Evolutionary conservation across 2,113 vertebrate species (phyloP), one percentile per base, ranked within the genome.

Genomic region (Daphoenositta chrysoptera): DNA sequence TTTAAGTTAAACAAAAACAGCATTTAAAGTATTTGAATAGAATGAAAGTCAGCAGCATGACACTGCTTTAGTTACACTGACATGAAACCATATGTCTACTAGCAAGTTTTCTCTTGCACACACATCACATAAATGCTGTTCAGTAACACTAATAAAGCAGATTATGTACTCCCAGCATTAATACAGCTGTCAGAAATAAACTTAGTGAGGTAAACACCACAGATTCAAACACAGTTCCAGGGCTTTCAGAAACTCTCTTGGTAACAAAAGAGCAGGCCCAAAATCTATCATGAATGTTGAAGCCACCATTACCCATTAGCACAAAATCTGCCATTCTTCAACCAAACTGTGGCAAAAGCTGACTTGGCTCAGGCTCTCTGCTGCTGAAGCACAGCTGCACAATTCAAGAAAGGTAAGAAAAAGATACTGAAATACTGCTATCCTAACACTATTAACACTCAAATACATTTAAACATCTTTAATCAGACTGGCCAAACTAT

Each of bases 101-200:
- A 27, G 19, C 15, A 77, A 28, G 26, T 24, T 40, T 51, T 54
- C 28, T 73, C 20, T 28, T 26, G 37, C 0, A 1, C 11, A 60
- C 7, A 27, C 10, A 50, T 6, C 57, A 61, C 13, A 33, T 4
- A 72, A 60, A 40, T 0, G 0, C n/a, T 61, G 50, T 4, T 88
- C 56, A 50, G 16, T 30, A 48, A 71, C 40, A 24, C 19, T 8
- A 40, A 61, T 4, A 37, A 37, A 70, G 45, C 15, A 93, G 28
- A 13, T 91, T n/a, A 39, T 37, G 15, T 31, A 45, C 9, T 77
- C 30, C 23, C n/a, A 58, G 23, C 42, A 53, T 21, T 58, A 78
- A 84, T 4, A 61, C 6, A 54, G 28, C 39, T 35, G 51, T 12
- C 31, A 66, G 42, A 79, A 81, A 4, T n/a, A 58, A 86, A 12